phyloP scores from a whole-genome alignment of 2,888 invertebrate species.

The Cryptus armator region DNA sequence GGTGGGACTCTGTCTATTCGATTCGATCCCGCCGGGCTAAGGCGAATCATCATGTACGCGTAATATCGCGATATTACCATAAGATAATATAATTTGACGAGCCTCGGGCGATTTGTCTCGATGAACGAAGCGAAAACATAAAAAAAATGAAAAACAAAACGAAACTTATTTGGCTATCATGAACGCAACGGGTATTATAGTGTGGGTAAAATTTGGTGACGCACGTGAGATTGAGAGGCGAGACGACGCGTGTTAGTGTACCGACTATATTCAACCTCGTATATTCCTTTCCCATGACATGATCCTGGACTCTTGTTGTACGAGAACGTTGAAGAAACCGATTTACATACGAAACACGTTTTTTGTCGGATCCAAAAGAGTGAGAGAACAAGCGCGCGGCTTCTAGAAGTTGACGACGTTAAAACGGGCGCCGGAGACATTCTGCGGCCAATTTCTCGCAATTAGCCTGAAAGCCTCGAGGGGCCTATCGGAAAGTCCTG shows the following conservation, averaged over 20 bases:
- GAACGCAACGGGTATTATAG: not conserved
- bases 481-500: not conserved
- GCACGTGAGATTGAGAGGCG: slow-evolving; percentile 13
- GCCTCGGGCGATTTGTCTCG: slow-evolving; percentile 69
- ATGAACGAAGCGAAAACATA: slow-evolving; percentile 49
- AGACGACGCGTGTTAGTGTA: not conserved
- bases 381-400: slow-evolving; percentile 54
- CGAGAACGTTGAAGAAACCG: slow-evolving; percentile 50
- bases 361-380: slow-evolving; percentile 65
- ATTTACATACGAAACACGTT: slow-evolving; percentile 77
- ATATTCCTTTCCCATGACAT: slow-evolving; percentile 41
- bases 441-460: slow-evolving; percentile 72
- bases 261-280: slow-evolving; percentile 27
- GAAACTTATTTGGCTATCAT: not conserved
- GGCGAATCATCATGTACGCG: slow-evolving; percentile 16
- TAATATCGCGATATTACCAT: slow-evolving; percentile 73
- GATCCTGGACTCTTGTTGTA: slow-evolving; percentile 29
- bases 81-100: slow-evolving; percentile 75
- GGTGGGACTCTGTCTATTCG: not conserved
- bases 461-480: slow-evolving; percentile 68
- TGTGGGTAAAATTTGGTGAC: slow-evolving; percentile 13
- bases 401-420: slow-evolving; percentile 51
- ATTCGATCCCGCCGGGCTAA: slow-evolving; percentile 19
- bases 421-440: slow-evolving; percentile 64
- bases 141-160: not conserved